These are phyloP conservation scores for Poeciliopsis turneri DNA, from an alignment of 2,797 vertebrate genomes.

Conservation along the genomic window DNA sequence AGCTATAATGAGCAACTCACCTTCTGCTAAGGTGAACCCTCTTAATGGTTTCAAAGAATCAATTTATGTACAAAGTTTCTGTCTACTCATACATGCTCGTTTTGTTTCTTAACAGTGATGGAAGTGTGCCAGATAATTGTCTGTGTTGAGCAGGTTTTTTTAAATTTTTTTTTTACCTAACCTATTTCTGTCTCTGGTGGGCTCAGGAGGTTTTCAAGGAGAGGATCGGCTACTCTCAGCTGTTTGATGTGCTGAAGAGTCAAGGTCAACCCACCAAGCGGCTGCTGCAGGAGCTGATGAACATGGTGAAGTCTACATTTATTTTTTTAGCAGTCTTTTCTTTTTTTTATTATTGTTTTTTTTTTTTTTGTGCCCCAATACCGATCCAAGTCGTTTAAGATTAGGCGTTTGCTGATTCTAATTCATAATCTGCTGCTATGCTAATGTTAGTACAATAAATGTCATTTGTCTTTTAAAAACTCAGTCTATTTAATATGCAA, in stretches of 20 bases:
- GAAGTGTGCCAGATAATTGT: slow-evolving; percentile 64
- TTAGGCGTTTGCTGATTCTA: not conserved
- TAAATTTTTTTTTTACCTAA: slow-evolving; percentile 25
- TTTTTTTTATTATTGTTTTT: not conserved
- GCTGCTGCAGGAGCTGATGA: slow-evolving; percentile 94
- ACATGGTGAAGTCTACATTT: slow-evolving; percentile 86
- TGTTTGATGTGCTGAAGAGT: slow-evolving; percentile 93
- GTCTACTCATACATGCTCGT: slow-evolving; percentile 28
- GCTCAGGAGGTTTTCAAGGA: slow-evolving; percentile 97
- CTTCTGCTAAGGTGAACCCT: slow-evolving; percentile 91
- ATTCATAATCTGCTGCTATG: not conserved
- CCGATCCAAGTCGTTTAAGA: not conserved
- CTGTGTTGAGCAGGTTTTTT: slow-evolving; percentile 41
- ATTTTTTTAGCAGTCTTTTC: slow-evolving; percentile 3
- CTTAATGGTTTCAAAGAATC: not conserved
- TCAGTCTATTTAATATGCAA: not conserved
- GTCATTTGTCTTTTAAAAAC: not conserved
- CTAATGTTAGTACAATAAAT: not conserved
- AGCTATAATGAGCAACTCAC: slow-evolving; percentile 94
- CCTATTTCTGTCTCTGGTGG: slow-evolving; percentile 64
- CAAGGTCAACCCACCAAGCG: slow-evolving; percentile 90
- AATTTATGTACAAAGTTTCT: slow-evolving; percentile 21
- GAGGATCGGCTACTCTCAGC: slow-evolving; percentile 92
- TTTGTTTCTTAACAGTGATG: slow-evolving; percentile 40
- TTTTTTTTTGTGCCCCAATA: not conserved